Base-by-base conservation (phyloP, 2,113 vertebrate genomes). In the Cranoglanis bouderius region DNA sequence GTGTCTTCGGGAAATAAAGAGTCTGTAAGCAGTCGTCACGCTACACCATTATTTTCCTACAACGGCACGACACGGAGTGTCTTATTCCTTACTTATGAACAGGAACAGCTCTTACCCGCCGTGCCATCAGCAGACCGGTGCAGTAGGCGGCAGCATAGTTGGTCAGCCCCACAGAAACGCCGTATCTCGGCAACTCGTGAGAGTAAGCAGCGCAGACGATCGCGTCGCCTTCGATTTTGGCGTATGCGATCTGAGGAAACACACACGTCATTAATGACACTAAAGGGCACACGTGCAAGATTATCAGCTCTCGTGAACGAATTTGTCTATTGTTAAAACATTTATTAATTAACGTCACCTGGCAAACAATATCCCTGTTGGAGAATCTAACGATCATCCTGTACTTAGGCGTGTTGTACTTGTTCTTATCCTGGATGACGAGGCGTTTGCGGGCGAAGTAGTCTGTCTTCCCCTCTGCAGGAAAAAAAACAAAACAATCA, bases 351-450 rank as follows among this genome's bases (percentile, higher is more conserved):
- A 40, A 0, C 19, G 93, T 94, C 92, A 99, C 98, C 98, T 99
- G 99, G 95, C 99, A 99, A 94, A 99, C 95, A 92, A 99, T 99
- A 92, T 99, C 98, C 94, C 98, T 96, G 96, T 99, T 99, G 80
- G 99, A 98, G 88, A 99, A 97, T 0, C 98, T 97, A 90, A 99
- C 98, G 87, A 99, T 98, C 96, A 99, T 99, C 94, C 98, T 94
- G 77, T 99, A 99, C 80, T 99, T 99, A 5, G 98, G 99, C 46
- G 99, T 99, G 93, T 99, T 99, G 96, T 99, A 99, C 93, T 99
- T 99, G 94, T 99, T 99, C 93, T 99, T 99, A 90, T 99, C 99
- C 90, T 99, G 99, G 88, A 99, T 96, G 0, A 99, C 98, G 92
- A 99, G 95, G 88, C 99, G 97, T 61, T 99, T 99, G 0, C 99